Conservation (phyloP, 2,888 invertebrate species). For the Ennomos fuscantarius region DNA sequence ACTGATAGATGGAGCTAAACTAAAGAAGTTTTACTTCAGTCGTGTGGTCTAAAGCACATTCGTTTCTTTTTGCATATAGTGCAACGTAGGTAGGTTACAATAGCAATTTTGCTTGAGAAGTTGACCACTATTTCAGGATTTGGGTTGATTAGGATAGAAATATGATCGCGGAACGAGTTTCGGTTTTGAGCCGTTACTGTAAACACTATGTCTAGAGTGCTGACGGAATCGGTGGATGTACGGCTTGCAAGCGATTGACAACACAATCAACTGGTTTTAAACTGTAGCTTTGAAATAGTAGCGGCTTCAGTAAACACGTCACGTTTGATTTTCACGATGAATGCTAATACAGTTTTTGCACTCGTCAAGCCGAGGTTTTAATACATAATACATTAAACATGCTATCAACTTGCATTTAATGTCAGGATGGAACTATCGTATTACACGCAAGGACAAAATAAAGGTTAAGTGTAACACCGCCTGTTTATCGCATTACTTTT, state of each 20-base stretch:
- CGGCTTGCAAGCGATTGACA: conserved; percentile 53
- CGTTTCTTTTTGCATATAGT: conserved; percentile 61
- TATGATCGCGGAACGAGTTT: conserved; percentile 51
- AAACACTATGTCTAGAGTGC: conserved; percentile 61
- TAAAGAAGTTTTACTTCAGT: no score
- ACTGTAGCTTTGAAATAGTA: conserved; percentile 60
- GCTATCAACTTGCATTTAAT: conserved; percentile 23
- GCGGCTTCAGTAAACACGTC: conserved; percentile 60
- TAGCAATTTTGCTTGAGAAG: conserved; percentile 51
- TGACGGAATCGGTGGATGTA: conserved; percentile 54
- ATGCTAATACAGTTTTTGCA: conserved; percentile 39
- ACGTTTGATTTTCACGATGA: conserved; percentile 44
- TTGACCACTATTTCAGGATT: conserved; percentile 68
- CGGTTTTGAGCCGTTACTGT: conserved; percentile 48
- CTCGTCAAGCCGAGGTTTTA: conserved; percentile 23
- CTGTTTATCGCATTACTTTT: conserved; percentile 13
- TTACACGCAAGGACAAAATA: conserved; percentile 30
- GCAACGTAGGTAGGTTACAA: conserved; percentile 48
- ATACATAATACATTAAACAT: neutral
- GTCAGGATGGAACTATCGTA: conserved; percentile 26
- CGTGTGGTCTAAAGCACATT: no score
- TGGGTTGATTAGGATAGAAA: conserved; percentile 59
- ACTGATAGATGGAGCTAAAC: no score
- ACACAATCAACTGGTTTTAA: conserved; percentile 41
- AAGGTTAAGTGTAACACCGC: conserved; percentile 25